Evolutionary conservation across 2,113 vertebrate species (phyloP).

Genomic region (Ammodramus savannarum): DNA sequence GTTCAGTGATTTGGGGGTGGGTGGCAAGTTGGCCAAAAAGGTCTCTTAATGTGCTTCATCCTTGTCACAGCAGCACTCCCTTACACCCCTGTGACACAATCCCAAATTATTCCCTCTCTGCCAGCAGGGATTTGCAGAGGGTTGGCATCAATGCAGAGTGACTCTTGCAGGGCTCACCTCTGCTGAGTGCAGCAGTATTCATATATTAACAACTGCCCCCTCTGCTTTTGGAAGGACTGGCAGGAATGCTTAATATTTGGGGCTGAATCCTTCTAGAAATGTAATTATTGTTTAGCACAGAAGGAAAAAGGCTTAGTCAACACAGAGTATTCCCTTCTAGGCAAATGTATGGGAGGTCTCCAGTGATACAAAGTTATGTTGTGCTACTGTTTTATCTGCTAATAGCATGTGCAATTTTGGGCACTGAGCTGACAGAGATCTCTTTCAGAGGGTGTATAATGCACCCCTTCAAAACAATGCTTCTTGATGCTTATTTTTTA

Average conservation of each 20-base stretch:
- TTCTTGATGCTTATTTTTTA: not conserved
- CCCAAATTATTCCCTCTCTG: not conserved
- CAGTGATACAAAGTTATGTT: not conserved
- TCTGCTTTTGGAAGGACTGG: not conserved
- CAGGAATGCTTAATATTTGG: not conserved
- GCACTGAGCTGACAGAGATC: not conserved
- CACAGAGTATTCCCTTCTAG: not conserved
- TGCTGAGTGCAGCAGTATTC: not conserved
- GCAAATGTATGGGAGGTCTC: slow-evolving; percentile 10
- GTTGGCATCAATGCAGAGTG: not conserved
- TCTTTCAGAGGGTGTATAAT: not conserved
- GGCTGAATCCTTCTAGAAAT: not conserved
- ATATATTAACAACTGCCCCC: not conserved
- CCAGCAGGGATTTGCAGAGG: not conserved
- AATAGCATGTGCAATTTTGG: not conserved
- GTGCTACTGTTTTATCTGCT: not conserved
- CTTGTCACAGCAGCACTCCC: not conserved
- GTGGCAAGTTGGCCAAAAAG: not conserved
- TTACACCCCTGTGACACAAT: not conserved
- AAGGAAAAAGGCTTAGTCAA: not conserved
- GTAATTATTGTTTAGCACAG: not conserved
- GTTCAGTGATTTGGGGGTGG: not conserved
- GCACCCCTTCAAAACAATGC: slow-evolving; percentile 22
- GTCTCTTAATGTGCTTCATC: not conserved
- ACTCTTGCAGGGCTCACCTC: not conserved